Evolutionary conservation across 1,140 invertebrate genomes (phyloP).

Genomic region (Drosophila rhopaloa): DNA sequence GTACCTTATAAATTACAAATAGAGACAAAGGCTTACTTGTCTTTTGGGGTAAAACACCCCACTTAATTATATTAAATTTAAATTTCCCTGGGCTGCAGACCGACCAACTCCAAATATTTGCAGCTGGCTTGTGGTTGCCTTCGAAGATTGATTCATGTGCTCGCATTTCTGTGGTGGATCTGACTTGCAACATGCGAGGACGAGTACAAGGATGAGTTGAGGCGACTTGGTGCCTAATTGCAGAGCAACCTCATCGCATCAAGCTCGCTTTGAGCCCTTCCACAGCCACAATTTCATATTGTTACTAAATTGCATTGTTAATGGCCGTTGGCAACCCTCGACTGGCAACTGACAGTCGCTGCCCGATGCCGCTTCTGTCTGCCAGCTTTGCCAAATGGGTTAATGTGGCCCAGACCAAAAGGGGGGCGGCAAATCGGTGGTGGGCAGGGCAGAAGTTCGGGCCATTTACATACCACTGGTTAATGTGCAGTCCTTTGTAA

Average conservation of each 20-base stretch:
- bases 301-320: constrained; percentile 69
- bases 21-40: not conserved
- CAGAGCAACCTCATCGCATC: constrained; percentile 29
- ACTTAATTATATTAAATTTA: constrained; percentile 2
- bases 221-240: constrained; percentile 62
- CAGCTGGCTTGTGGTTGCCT: constrained; percentile 28
- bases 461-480: constrained; percentile 66
- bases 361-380: not conserved
- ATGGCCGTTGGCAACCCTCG: constrained; percentile 48
- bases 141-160: constrained; percentile 57
- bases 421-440: not conserved
- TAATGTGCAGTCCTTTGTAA: constrained; percentile 61
- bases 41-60: not conserved
- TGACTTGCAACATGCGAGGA: constrained; percentile 20
- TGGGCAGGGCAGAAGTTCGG: not conserved
- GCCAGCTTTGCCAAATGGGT: constrained; percentile 33
- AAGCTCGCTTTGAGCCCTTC: constrained; percentile 42
- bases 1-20: not conserved
- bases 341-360: constrained; percentile 26
- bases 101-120: constrained; percentile 27
- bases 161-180: constrained; percentile 4
- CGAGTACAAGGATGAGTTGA: constrained; percentile 7
- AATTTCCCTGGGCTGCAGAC: not conserved
- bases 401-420: constrained; percentile 43
- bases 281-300: constrained; percentile 59